phyloP scores from a whole-genome alignment of 2,888 invertebrate genomes.

The Metalampra italica region DNA sequence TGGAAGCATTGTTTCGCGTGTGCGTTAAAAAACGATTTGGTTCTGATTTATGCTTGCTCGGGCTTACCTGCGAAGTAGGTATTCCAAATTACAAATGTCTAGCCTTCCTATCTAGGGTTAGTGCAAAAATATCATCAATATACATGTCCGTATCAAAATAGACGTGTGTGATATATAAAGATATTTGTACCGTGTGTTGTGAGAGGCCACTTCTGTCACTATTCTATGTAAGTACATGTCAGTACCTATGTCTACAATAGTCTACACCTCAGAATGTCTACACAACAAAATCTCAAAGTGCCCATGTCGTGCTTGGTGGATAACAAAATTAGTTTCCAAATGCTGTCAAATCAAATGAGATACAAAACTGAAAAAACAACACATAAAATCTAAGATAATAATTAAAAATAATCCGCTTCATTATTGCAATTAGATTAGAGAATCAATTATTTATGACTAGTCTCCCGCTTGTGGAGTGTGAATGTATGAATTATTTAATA shows the following conservation, averaged over 20 bases:
- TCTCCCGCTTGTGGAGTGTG: conserved; percentile 44
- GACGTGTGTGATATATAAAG: conserved; percentile 48
- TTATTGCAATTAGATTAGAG: conserved; percentile 41
- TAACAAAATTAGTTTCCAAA: not conserved
- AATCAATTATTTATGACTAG: conserved; percentile 44
- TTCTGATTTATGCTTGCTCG: no score
- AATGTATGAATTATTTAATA: conserved; percentile 23
- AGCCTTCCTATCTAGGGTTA: conserved; percentile 44
- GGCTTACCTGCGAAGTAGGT: not conserved
- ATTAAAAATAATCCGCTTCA: conserved; percentile 14
- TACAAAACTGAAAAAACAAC: conserved; percentile 8
- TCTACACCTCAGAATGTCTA: not conserved
- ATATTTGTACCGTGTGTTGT: conserved; percentile 62
- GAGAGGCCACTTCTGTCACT: conserved; percentile 39
- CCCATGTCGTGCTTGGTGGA: not conserved
- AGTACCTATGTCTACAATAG: conserved; percentile 10
- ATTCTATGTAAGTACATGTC: no score
- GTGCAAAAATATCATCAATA: conserved; percentile 69
- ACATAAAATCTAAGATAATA: conserved; percentile 22
- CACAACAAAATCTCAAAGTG: no score
- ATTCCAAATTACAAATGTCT: conserved; percentile 34
- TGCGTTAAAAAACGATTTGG: no score
- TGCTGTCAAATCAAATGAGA: not conserved
- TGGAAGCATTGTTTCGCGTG: no score
- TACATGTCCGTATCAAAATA: conserved; percentile 59